phyloP scores from a whole-genome alignment of 2,888 invertebrate genomes.

The Dryococelus australis region DNA sequence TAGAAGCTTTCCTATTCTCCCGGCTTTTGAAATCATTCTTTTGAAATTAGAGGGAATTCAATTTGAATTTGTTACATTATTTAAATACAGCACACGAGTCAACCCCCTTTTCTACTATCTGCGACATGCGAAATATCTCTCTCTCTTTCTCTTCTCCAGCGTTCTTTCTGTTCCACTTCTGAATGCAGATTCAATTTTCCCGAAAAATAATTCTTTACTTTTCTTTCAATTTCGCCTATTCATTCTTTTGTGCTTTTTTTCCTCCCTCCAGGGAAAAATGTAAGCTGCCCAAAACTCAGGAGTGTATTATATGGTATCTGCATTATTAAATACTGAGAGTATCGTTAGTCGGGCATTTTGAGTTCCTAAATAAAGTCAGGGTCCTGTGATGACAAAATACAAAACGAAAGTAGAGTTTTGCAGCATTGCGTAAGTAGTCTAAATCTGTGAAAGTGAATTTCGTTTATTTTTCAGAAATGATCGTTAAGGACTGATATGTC shows the following conservation, averaged over 20 bases:
- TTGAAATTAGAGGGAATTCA: slow-evolving; percentile 42
- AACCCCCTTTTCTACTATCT: slow-evolving; percentile 33
- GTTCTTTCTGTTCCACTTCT: slow-evolving; percentile 30
- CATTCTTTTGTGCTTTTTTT: slow-evolving; percentile 33
- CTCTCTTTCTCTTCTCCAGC: neutral
- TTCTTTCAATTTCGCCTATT: slow-evolving; percentile 31
- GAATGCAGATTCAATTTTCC: slow-evolving; percentile 43
- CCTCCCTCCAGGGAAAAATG: neutral
- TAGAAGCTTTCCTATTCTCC: slow-evolving; percentile 25
- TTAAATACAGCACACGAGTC: slow-evolving; percentile 37
- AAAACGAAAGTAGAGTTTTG: too few species aligned
- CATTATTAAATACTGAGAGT: neutral
- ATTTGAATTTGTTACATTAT: slow-evolving; percentile 45
- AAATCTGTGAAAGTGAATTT: too few species aligned
- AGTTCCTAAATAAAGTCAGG: neutral
- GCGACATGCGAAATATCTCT: neutral
- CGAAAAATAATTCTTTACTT: slow-evolving; percentile 32
- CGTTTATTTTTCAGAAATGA: too few species aligned
- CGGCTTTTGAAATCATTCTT: slow-evolving; percentile 35
- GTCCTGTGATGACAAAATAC: too few species aligned
- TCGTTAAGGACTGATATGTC: too few species aligned
- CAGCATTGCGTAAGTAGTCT: too few species aligned
- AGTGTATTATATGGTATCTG: neutral
- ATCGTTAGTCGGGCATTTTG: neutral
- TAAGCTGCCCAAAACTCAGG: neutral